A percentile compares a stretch with the other conserved stretches of the same genome.
These are phyloP conservation scores for Apostichopus parvimensis DNA, from an alignment of 35 echinoderm and acorn worm species.

Conservation along the genomic window DNA sequence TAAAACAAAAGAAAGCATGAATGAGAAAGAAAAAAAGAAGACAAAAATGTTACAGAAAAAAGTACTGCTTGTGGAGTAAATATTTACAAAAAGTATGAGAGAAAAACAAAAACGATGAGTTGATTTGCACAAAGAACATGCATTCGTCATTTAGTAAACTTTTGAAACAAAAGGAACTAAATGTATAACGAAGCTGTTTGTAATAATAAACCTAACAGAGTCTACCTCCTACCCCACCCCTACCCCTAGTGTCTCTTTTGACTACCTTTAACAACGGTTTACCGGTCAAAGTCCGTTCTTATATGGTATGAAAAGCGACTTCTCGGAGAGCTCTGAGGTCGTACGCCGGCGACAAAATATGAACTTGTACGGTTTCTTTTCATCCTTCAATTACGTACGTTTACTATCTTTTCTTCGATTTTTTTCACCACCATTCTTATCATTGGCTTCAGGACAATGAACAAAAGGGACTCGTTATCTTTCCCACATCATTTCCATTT, in stretches of 20 bases:
- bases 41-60: not conserved
- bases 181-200: not conserved
- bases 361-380: no score
- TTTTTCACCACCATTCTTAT: not conserved
- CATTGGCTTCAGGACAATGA: conserved; percentile 16
- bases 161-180: not conserved
- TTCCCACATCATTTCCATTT: not conserved
- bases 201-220: no score
- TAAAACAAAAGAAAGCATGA: no score
- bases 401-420: not conserved
- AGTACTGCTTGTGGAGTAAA: conserved; percentile 9
- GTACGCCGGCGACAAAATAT: no score
- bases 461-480: not conserved
- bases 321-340: no score
- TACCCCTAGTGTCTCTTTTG: not conserved
- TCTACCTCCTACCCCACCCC: not conserved
- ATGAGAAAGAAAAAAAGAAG: no score
- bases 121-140: conserved; percentile 44
- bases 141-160: not conserved
- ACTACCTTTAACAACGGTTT: not conserved
- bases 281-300: not conserved
- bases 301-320: no score
- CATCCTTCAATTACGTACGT: not conserved
- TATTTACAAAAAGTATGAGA: not conserved
- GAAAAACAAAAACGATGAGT: not conserved